Evolutionary conservation across 30 jellyfish, hydroid and myxozoan genomes (phyloP), one percentile per base, ranked within the genome.

Genomic region (Rhopilema esculentum): DNA sequence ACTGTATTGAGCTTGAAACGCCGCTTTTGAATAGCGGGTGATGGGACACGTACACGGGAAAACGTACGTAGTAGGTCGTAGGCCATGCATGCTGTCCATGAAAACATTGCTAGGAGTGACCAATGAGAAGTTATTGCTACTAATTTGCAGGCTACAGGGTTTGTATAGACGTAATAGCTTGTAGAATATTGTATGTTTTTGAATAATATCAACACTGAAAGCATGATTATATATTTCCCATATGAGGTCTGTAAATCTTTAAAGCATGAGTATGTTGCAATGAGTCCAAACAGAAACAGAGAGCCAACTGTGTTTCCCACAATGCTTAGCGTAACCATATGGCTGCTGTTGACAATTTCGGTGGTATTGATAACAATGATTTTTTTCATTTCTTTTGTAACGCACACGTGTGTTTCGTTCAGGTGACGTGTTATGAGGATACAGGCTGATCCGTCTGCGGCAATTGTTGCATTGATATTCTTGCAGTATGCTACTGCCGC

Each of bases 51-150:
- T 4, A 69, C 26, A 0, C 80, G 80, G 62, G 84, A 64, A 57
- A 86, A 86, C 27, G 94, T 86, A 18, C 21, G 48, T 21, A 29
- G 21, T 19, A 86, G 79, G 66, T 86, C 89, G 72, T 16, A 86
- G 2, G 89, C 88, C 16, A 86, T 86, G 32, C 84, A 63, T 4
- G 89, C 94, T 89, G 50, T 86, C 89, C 94, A 86, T 2, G 51
- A 65, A 66, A 86, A 86, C 84, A 77, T 31, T 31, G 83, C 68
- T 25, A 86, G 66, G 19, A 26, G 16, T 16, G 53, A 29, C 94
- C 94, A 86, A 51, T 86, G 94, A 22, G 29, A 69, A 52, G 29
- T 1, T 18, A 86, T 40, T 1, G 79, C 94, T 4, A 67, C 27
- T 16, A 29, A 20, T 50, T 79, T 74, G 84, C 94, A 86, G 61